These are phyloP conservation scores for Elgaria multicarinata DNA, from an alignment of 2,113 vertebrate genomes.

Conservation along the genomic window DNA sequence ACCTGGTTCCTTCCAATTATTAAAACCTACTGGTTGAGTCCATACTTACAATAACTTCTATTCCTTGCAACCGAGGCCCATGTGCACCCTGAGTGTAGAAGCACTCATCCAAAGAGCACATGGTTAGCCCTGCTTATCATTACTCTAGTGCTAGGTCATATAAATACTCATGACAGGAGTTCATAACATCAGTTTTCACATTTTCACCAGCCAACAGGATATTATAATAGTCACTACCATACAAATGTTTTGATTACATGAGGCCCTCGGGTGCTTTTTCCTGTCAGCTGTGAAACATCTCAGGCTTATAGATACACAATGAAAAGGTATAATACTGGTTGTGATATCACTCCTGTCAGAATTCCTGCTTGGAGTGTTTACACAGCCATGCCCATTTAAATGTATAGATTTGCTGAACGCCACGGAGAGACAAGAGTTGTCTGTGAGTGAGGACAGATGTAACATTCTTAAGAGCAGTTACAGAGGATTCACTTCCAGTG, in stretches of 20 bases:
- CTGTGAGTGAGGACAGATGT: neutral
- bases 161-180: neutral
- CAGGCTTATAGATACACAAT: neutral
- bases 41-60: neutral
- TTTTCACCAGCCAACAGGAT: neutral
- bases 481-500: neutral
- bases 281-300: neutral
- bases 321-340: neutral
- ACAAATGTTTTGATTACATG: neutral
- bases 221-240: neutral
- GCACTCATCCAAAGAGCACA: neutral
- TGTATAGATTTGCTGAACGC: neutral
- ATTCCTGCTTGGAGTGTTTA: slow-evolving; percentile 4
- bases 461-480: neutral
- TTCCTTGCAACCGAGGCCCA: neutral
- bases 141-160: neutral
- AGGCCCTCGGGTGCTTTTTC: neutral
- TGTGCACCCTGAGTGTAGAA: neutral
- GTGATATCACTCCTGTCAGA: neutral
- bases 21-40: neutral
- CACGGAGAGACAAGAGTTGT: neutral
- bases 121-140: neutral
- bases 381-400: neutral
- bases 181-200: neutral
- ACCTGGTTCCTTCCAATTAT: neutral